These are phyloP conservation scores for Drosophila dunni DNA, from an alignment of 1,140 invertebrate genomes.

Conservation along the genomic window DNA sequence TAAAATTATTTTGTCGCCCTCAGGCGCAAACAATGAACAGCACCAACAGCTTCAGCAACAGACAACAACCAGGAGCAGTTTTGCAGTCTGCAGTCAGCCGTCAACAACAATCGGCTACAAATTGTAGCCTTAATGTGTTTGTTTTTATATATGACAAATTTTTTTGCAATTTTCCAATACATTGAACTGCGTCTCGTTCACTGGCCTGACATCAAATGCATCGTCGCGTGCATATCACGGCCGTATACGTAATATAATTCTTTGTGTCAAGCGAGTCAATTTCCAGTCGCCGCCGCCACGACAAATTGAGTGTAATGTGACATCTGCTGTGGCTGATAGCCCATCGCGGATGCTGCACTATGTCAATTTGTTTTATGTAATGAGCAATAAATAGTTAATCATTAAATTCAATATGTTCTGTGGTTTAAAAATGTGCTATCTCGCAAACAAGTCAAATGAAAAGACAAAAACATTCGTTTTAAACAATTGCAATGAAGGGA, in stretches of 20 bases:
- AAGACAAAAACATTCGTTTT: slow-evolving; percentile 1
- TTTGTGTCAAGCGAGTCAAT: slow-evolving; percentile 55
- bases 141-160: slow-evolving; percentile 58
- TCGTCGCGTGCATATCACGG: slow-evolving; percentile 51
- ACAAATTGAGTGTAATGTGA: slow-evolving; percentile 51
- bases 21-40: slow-evolving; percentile 53
- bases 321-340: slow-evolving; percentile 39
- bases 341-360: slow-evolving; percentile 18
- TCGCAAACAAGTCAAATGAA: slow-evolving; percentile 23
- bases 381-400: slow-evolving; percentile 64
- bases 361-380: slow-evolving; percentile 63
- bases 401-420: slow-evolving; percentile 65
- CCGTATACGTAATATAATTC: slow-evolving; percentile 68
- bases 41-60: slow-evolving; percentile 38
- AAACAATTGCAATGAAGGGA: background rate
- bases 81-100: slow-evolving; percentile 24
- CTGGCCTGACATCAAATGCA: slow-evolving; percentile 43
- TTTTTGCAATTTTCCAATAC: slow-evolving; percentile 77
- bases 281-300: slow-evolving; percentile 26
- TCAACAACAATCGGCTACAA: slow-evolving; percentile 45
- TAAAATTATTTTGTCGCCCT: slow-evolving; percentile 80
- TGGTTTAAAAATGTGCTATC: slow-evolving; percentile 27
- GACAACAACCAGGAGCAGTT: slow-evolving; percentile 40
- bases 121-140: slow-evolving; percentile 65
- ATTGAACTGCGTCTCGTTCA: slow-evolving; percentile 56